These are phyloP conservation scores for Acipenser transmontanus DNA, from an alignment of 2,797 vertebrate genomes.

Conservation along the genomic window DNA sequence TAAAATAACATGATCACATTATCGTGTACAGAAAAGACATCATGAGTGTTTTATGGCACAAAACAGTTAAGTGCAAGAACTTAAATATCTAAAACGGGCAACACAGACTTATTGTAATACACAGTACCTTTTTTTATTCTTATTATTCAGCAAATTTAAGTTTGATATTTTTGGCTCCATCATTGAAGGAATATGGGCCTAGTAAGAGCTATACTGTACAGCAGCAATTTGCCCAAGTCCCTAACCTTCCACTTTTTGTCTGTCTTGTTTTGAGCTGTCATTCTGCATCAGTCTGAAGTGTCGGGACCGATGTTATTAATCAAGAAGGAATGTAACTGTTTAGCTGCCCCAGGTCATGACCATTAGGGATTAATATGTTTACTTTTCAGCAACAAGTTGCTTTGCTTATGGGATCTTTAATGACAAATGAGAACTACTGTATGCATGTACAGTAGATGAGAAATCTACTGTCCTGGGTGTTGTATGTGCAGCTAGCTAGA, in stretches of 20 bases:
- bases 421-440: constrained; percentile 20
- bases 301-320: constrained; percentile 20
- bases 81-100: too few species aligned
- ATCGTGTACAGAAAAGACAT: too few species aligned
- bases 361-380: constrained; percentile 26
- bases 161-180: too few species aligned
- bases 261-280: constrained; percentile 41
- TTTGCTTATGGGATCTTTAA: constrained; percentile 21
- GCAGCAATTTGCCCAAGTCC: too few species aligned
- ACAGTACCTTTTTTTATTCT: too few species aligned
- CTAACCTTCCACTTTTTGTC: constrained; percentile 2
- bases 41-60: too few species aligned
- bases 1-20: too few species aligned
- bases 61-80: too few species aligned
- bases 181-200: too few species aligned
- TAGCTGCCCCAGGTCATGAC: constrained; percentile 17
- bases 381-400: constrained; percentile 28
- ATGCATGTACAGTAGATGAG: constrained; percentile 14
- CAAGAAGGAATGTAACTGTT: constrained; percentile 29
- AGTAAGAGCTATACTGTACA: too few species aligned
- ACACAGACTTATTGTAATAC: too few species aligned
- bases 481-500: background rate
- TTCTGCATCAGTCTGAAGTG: constrained; percentile 31
- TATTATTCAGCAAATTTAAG: too few species aligned
- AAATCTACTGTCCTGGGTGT: background rate